Percentiles rank a stretch among this genome's conserved stretches.
phyloP scores from a whole-genome alignment of 2,888 invertebrate species.

The Dynastes grantii region DNA sequence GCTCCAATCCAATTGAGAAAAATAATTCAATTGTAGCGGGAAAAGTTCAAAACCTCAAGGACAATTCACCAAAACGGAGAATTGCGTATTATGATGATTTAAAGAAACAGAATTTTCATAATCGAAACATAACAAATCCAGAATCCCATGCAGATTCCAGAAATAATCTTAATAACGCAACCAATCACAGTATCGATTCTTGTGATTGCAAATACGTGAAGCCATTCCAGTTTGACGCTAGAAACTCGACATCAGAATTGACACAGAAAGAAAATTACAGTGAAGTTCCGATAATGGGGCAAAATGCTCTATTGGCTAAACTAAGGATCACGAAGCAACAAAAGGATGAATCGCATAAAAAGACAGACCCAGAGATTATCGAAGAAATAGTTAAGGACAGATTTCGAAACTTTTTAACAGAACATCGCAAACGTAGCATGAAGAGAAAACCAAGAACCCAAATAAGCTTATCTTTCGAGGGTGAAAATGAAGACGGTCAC shows the following conservation, averaged over 20 bases:
- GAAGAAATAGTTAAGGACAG: conserved; percentile 55
- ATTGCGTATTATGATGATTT: conserved; percentile 2
- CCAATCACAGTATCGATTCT: background rate
- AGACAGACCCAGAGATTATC: conserved; percentile 55
- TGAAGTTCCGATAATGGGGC: conserved; percentile 55
- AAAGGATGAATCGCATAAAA: conserved; percentile 11
- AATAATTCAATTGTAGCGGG: background rate
- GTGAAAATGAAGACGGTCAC: background rate
- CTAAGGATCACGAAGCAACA: conserved; percentile 16
- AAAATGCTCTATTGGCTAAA: conserved; percentile 52
- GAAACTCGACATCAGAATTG: too few relatives aligned
- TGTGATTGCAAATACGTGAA: conserved; percentile 1
- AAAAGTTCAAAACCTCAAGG: background rate
- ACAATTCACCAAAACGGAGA: background rate
- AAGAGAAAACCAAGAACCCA: conserved; percentile 23
- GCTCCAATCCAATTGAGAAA: background rate
- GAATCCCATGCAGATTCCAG: background rate
- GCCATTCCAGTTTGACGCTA: background rate
- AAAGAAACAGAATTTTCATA: conserved; percentile 1
- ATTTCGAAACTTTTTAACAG: conserved; percentile 52
- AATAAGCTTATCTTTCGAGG: conserved; percentile 1
- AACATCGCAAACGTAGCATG: conserved; percentile 51
- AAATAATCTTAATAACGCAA: background rate
- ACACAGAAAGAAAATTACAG: background rate
- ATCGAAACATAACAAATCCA: background rate